Base-by-base conservation (phyloP, 1,140 invertebrate species). In the Himalopsyche phryganea region DNA sequence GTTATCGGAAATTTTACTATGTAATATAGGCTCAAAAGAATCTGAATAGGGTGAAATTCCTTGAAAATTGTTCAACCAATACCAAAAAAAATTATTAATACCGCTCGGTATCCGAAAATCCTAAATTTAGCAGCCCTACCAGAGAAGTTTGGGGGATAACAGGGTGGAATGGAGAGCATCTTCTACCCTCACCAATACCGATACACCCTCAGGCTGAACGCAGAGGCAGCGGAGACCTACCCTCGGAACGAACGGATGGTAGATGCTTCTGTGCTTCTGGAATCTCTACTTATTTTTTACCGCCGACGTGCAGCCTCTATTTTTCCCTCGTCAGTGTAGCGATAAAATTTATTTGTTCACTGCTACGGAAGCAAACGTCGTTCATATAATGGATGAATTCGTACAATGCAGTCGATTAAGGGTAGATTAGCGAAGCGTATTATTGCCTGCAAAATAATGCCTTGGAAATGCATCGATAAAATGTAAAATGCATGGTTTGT, bases 321-420 rank as follows among this genome's bases (percentile, higher is more conserved):
- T 53, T 49, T 58, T 58, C 36, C 35, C 49, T 50, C 45, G 47
- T 42, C 51, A 46, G 41, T 56, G 61, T 63, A 59, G 20, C 61
- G 61, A 60, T 60, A 63, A 63, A 55, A 59, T 59, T 52, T 63
- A 60, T 63, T 59, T 60, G 57, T 58, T 51, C 51, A 41, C 41
- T 35, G 56, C 45, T 38, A 53, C 53, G 55, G 36, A 56, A 55
- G 40, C 61, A 52, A 55, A 48, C 54, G 44, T 47, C 50, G 38
- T 55, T 48, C 50, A 32, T 49, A 47, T 59, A 63, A 63, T 55
- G 51, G 56, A 59, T 50, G 60, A 50, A 63, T 46, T 54, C 51
- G 50, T 50, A 58, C 55, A 58, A 58, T 58, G 61, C 61, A 63
- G 56, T 59, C 56, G 56, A 58, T 58, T 63, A 58, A 63, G 54